Evolutionary conservation across 2,888 invertebrate genomes (phyloP), one percentile per base, ranked within the genome.

Genomic region (Lycocerus yunnanus): DNA sequence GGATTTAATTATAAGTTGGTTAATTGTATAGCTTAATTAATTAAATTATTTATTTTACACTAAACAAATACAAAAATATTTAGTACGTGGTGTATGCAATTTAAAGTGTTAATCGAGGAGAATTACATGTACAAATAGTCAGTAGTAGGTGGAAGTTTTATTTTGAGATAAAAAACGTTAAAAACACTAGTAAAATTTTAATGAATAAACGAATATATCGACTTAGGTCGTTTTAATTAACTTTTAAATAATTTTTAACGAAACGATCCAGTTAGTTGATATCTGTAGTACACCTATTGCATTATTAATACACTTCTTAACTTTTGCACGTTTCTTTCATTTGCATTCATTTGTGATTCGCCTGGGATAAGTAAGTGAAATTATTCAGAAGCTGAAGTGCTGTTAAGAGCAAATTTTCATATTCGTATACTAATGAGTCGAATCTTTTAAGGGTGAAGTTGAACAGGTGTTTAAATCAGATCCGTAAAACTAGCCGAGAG

Each of bases 341-440:
- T 73, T 72, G 70, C 75, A 73, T 75, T 75, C 72, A 75, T 75
- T 72, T 68, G 66, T 67, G 66, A 66, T 58, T 75, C 73, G 71
- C 59, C 15, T 58, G 65, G 76, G 60, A 73, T 73, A 76, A 76
- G 73, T 73, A 76, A 76, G 69, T 71, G 76, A 71, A 73, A 76
- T 76, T 76, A 73, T 70, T 70, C 73, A 70, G 70, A 65, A 61
- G 63, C 65, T 65, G 70, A 76, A 76, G 75, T 72, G 69, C 68
- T 65, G 72, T 75, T 72, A 72, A 75, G 69, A 75, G 70, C 69
- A 72, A 72, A 76, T 76, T 76, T 76, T 71, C 73, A 73, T 73
- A 71, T 73, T 70, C 73, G 71, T 71, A 65, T 73, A 71, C 73
- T 73, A 73, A 75, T 72, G 75, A 71, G 75, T 60, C 24, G 59